phyloP scores from a whole-genome alignment of 2,888 invertebrate species.

The Tanypteryx hageni region DNA sequence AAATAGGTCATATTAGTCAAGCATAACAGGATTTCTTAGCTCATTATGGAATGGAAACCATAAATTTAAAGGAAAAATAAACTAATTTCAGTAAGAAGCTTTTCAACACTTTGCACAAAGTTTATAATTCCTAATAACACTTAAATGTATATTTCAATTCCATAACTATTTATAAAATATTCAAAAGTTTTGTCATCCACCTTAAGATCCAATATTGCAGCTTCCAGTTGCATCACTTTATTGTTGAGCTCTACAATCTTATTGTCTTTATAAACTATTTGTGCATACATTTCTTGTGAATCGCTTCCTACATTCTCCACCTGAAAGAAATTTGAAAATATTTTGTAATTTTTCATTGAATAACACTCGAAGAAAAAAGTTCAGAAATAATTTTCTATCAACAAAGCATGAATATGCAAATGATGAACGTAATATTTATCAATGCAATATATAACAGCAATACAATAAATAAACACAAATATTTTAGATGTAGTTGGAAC shows the following conservation, averaged over 20 bases:
- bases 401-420: too few species aligned
- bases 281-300: constrained; percentile 74
- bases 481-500: background rate
- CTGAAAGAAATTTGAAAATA: background rate
- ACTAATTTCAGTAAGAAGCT: too few species aligned
- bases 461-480: background rate
- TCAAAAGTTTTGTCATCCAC: constrained; percentile 40
- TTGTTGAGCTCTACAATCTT: constrained; percentile 82
- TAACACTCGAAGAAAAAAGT: background rate
- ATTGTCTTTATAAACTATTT: constrained; percentile 80
- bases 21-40: too few species aligned
- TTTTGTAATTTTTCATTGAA: background rate
- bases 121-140: too few species aligned
- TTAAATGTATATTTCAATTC: background rate
- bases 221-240: constrained; percentile 85
- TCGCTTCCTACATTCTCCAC: constrained; percentile 20
- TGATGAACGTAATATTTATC: background rate
- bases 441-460: background rate
- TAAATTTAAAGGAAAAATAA: too few species aligned
- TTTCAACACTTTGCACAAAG: too few species aligned
- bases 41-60: too few species aligned
- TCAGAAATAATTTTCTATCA: background rate
- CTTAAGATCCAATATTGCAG: constrained; percentile 83
- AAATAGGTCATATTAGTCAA: too few species aligned
- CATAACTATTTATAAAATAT: background rate